Base-by-base conservation (phyloP, 1,140 invertebrate genomes). In the Drosophila carrolli region DNA sequence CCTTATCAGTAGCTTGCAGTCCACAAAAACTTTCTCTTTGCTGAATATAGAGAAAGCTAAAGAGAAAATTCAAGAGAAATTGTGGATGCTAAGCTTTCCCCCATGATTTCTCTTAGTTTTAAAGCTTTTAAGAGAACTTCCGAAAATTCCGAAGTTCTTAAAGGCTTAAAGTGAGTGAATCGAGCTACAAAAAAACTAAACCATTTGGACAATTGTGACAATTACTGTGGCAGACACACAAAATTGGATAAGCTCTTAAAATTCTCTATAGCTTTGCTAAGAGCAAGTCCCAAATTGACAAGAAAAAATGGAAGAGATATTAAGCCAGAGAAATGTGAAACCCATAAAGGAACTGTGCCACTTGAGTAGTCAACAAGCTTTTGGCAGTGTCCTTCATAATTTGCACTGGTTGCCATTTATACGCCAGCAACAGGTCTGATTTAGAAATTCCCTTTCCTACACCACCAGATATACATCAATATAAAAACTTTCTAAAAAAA, bases 281-380 rank as follows among this genome's bases (percentile, higher is more conserved):
- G 81, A 85, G 81, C 37, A 63, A 44, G 46, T 48, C 16, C 9
- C 35, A 46, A 44, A 61, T 37, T 46, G 47, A 32, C 6, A 16
- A 40, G 38, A 35, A 41, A 35, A 56, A 6, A 46, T 4, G 9
- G 29, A 68, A 46, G 35, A 65, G 35, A 38, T 29, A 43, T 38
- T 13, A 27, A 50, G 46, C 50, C 37, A 37, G 38, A 43, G 19
- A 46, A 40, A 66, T 55, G 10, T 8, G 43, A 55, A 62, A 58
- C 66, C 44, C 51, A 70, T 50, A 61, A 71, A 74, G 74, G 61
- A 89, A 78, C 74, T 75, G 66, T 78, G 77, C 77, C 77, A 89
- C 84, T 80, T 83, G 78, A 88, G 83, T 50, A 79, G 83, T 79
- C 75, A 78, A 73, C 85, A 84, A 89, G 84, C 84, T 89, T 84